These are phyloP conservation scores for Xestia rhomboidea DNA, from an alignment of 2,888 invertebrate species.

Conservation along the genomic window DNA sequence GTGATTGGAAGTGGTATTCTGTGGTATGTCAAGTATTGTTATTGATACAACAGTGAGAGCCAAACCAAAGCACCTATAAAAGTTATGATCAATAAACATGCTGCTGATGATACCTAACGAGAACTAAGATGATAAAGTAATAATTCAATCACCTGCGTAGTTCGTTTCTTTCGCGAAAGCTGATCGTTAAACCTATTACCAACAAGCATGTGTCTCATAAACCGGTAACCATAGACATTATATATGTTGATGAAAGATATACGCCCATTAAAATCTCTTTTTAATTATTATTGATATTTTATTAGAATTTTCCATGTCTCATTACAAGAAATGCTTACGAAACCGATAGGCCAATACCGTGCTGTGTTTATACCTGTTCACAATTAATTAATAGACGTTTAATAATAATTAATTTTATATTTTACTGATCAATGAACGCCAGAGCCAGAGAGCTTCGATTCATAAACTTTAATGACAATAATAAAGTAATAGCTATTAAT, in stretches of 20 bases:
- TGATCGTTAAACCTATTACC: neutral
- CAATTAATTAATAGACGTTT: conserved; percentile 56
- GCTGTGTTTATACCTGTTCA: conserved; percentile 57
- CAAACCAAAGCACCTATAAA: neutral
- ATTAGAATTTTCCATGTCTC: conserved; percentile 31
- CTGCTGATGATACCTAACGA: neutral
- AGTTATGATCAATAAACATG: neutral
- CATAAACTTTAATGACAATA: conserved; percentile 73
- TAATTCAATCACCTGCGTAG: neutral
- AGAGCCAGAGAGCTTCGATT: conserved; percentile 55
- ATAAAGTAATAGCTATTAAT: conserved; percentile 81
- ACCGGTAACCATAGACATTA: conserved; percentile 9
- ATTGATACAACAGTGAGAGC: neutral
- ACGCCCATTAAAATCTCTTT: conserved; percentile 18
- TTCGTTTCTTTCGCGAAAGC: neutral
- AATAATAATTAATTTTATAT: conserved; percentile 57
- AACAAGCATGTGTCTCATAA: neutral
- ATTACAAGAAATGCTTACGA: conserved; percentile 26
- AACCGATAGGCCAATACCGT: conserved; percentile 18
- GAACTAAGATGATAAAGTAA: neutral
- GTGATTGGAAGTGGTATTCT: conserved; percentile 6
- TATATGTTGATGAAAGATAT: conserved; percentile 20
- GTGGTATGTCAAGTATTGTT: conserved; percentile 1
- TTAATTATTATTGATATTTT: conserved; percentile 34
- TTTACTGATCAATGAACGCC: conserved; percentile 57